These are phyloP conservation scores for Tychaedon coryphoeus DNA, from an alignment of 2,113 vertebrate genomes.

Conservation along the genomic window DNA sequence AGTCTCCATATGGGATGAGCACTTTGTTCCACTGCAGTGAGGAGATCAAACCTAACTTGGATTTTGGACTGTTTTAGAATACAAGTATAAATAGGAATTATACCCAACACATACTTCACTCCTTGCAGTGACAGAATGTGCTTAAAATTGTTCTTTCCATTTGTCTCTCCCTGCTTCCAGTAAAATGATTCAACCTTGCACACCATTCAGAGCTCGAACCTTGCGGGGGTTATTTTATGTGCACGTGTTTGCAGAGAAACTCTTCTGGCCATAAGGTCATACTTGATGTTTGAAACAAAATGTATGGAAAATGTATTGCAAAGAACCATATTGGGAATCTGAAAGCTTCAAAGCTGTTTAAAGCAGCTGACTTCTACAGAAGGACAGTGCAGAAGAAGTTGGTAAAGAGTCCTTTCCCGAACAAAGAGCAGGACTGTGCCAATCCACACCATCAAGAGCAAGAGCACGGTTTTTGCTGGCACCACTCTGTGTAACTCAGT, in stretches of 20 bases:
- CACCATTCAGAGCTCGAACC: neutral
- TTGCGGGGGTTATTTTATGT: neutral
- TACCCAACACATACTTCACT: neutral
- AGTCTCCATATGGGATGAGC: neutral
- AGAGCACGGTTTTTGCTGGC: neutral
- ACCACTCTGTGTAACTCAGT: neutral
- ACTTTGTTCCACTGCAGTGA: neutral
- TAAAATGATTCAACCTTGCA: slow-evolving; percentile 15
- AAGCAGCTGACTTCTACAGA: slow-evolving; percentile 51
- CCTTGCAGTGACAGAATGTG: slow-evolving; percentile 18
- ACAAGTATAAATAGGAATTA: slow-evolving; percentile 3
- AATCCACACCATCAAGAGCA: neutral
- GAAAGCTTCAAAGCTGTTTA: slow-evolving; percentile 23
- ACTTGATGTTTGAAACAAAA: slow-evolving; percentile 57
- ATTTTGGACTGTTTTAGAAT: neutral
- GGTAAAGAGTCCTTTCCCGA: slow-evolving; percentile 7
- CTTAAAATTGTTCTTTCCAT: slow-evolving; percentile 29
- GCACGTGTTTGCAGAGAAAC: neutral
- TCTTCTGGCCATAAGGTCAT: neutral
- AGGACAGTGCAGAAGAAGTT: neutral
- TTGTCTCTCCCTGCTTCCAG: slow-evolving; percentile 6
- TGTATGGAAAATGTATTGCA: slow-evolving; percentile 49
- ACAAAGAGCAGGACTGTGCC: neutral
- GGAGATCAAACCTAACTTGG: neutral
- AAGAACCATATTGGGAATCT: neutral